Conservation (phyloP, 2,888 invertebrate genomes). For the Chymomyza caudatula region DNA sequence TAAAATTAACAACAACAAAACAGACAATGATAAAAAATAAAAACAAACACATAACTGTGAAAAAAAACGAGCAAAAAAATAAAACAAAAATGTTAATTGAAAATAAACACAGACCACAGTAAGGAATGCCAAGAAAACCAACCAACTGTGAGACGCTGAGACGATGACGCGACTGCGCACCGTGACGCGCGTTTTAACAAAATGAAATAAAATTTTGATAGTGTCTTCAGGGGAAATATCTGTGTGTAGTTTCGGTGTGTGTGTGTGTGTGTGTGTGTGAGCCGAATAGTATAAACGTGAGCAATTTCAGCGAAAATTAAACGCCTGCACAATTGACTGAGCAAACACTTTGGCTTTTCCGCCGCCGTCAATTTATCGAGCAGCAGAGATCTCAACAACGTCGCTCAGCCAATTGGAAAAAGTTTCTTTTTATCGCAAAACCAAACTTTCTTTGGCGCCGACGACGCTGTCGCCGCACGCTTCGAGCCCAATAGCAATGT, state of each 20-base stretch:
- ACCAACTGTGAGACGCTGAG: slow-evolving; percentile 40
- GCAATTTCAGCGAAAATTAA: slow-evolving; percentile 30
- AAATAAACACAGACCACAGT: slow-evolving; percentile 33
- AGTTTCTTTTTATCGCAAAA: slow-evolving; percentile 76
- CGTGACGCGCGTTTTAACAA: slow-evolving; percentile 5
- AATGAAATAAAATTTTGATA: slow-evolving; percentile 22
- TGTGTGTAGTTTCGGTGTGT: slow-evolving; percentile 4
- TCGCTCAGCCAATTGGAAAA: slow-evolving; percentile 66
- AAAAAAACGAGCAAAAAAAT: slow-evolving; percentile 17
- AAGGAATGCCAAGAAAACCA: slow-evolving; percentile 27
- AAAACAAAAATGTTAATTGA: slow-evolving; percentile 31
- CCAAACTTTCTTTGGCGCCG: slow-evolving; percentile 75
- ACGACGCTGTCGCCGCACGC: slow-evolving; percentile 40
- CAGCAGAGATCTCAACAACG: background rate
- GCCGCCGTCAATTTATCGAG: background rate
- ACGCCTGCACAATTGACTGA: slow-evolving; percentile 43
- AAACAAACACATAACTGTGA: slow-evolving; percentile 19
- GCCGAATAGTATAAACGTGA: slow-evolving; percentile 27
- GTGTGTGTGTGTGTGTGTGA: slow-evolving; percentile 1
- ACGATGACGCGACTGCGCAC: background rate
- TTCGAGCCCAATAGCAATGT: slow-evolving; percentile 24
- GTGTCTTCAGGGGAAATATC: background rate
- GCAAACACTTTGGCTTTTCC: slow-evolving; percentile 40
- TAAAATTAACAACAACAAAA: slow-evolving; percentile 44
- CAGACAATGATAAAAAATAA: slow-evolving; percentile 28